Evolutionary conservation across 2,113 vertebrate species (phyloP).

Genomic region (Donacobius atricapilla): DNA sequence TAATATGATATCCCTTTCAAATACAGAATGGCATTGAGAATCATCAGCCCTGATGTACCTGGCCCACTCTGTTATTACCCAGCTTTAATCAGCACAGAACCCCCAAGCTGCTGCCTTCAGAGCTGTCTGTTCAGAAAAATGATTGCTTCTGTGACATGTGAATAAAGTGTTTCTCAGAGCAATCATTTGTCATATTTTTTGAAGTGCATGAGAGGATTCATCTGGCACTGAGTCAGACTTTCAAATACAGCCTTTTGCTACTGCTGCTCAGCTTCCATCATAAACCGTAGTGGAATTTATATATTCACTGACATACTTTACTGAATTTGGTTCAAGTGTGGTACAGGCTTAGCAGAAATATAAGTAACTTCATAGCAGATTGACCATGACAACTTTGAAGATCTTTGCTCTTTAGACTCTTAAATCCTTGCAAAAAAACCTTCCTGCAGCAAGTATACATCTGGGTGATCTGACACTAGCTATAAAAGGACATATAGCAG

Average conservation of each 20-base stretch:
- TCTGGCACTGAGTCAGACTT: neutral
- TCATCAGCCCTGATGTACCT: neutral
- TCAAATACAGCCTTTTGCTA: neutral
- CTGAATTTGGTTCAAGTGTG: neutral
- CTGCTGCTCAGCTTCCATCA: neutral
- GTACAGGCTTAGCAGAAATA: neutral
- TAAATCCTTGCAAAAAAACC: neutral
- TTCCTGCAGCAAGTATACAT: neutral
- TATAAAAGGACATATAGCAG: neutral
- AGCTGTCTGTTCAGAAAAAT: neutral
- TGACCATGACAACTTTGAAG: neutral
- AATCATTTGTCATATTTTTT: neutral
- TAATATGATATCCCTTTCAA: neutral
- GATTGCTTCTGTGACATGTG: neutral
- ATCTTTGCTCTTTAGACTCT: neutral
- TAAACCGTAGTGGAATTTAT: neutral
- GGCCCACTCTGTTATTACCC: neutral
- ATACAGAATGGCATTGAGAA: neutral
- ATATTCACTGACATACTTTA: neutral
- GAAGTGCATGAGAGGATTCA: neutral
- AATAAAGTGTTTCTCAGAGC: neutral
- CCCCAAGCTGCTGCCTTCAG: neutral
- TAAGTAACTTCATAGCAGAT: neutral
- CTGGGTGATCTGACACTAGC: neutral
- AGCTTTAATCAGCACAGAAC: neutral